Evolutionary conservation across 2,113 vertebrate genomes (phyloP), one percentile per base, ranked within the genome.

Genomic region (Struthio camelus): DNA sequence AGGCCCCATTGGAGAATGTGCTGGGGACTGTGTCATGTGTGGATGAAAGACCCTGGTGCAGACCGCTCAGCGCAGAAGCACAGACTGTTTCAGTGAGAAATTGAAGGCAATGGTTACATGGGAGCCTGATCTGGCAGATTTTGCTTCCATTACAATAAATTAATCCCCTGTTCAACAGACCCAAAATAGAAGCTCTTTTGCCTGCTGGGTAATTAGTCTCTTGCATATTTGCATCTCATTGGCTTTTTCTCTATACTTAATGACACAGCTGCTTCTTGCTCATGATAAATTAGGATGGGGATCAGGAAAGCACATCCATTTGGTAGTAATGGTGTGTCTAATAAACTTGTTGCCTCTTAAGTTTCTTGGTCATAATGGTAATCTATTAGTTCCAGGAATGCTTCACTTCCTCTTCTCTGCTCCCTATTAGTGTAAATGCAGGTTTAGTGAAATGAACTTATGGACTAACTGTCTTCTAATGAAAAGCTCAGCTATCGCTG

Each of bases 161-260:
- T 91, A 97, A 97, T 94, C 50, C 54, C 75, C 78, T 73, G 82
- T 87, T 92, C 88, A 82, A 78, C 54, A 20, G 9, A 73, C 80
- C 30, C 54, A 93, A 96, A 94, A 95, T 77, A 95, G 72, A 90
- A 94, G 59, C 70, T 79, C 75, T 92, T 89, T 80, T 81, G 70
- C 71, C 66, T 71, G 88, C 30, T 40, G 78, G 36, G 34, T 85
- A 93, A 90, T 95, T 95, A 95, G 25, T 75, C 56, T 94, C 48
- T 77, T 96, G 87, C 46, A 85, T 81, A 80, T 96, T 96, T 95
- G 50, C 64, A 93, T 91, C 78, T 95, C 92, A 71, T 85, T 94
- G 66, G 12, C 34, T 95, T 95, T 93, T 96, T 59, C 36, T 79
- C 48, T 80, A 6, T 12, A 4, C 44, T 91, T 91, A 91, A 87